Evolutionary conservation across 2,797 vertebrate species (phyloP), one percentile per base, ranked within the genome.

Genomic region (Dendrocincla tyrannina): DNA sequence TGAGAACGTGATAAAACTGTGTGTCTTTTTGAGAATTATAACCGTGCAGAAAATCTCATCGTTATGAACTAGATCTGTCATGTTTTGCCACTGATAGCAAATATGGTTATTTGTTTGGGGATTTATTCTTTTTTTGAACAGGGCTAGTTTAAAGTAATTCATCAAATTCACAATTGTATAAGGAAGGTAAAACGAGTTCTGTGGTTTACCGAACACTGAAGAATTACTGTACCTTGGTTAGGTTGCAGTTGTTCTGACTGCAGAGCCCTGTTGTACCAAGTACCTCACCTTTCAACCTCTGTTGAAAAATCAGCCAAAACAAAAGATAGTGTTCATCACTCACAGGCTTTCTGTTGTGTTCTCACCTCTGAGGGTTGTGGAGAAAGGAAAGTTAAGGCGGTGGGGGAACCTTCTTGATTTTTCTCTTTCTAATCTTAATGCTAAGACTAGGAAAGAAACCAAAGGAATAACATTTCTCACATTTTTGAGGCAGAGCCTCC

Each of bases 401-500:
- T 44, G 32, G 42, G 49, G 60, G 27, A 81, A 77, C 33, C 52
- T 66, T 90, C 47, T 27, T 58, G 32, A 30, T 74, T 93, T 89
- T 94, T 82, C 28, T 66, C 30, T 84, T 92, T 78, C 85, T 90
- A 53, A 88, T 67, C 46, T n/a, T 87, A 83, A 68, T 89, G 69
- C 47, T 80, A 47, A 84, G 66, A 32, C 79, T 83, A 75, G 58
- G 73, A 93, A 93, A 70, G 50, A 95, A 91, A 88, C 64, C 55
- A 85, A 62, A 80, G 69, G 90, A 95, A 74, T 72, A 92, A 75
- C 82, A 92, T 97, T 89, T 91, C 76, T 92, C 42, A 83, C 6
- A 87, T 92, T 91, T 95, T 96, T 94, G 93, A 91, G 94, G 91
- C 84, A 94, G 47, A 41, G 56, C 88, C 82, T 94, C 67, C 39